These are phyloP conservation scores for Myocastor coypus DNA, from an alignment of 2,113 vertebrate species.

Conservation along the genomic window DNA sequence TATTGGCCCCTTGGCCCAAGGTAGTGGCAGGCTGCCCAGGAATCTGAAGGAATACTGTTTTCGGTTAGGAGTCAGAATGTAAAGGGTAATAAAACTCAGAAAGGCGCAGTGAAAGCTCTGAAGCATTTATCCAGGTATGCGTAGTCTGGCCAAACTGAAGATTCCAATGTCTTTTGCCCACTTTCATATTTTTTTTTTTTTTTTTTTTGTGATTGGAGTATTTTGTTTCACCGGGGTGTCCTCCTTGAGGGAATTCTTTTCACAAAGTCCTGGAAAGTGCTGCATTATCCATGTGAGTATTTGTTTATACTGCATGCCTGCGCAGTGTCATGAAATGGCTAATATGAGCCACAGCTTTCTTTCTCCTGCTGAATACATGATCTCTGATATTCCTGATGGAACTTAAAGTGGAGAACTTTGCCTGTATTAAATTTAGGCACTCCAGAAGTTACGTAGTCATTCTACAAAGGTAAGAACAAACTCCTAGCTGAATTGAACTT, in stretches of 20 bases:
- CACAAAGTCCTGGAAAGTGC: neutral
- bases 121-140: constrained; percentile 70
- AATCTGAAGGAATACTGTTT: constrained; percentile 86
- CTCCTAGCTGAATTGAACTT: neutral
- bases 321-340: neutral
- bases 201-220: neutral
- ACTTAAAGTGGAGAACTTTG: constrained; percentile 45
- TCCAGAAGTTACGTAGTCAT: neutral
- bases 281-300: neutral
- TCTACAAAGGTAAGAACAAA: neutral
- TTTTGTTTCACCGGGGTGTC: neutral
- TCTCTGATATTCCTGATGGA: constrained; percentile 47
- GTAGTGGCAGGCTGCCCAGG: constrained; percentile 86
- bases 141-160: neutral
- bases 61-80: constrained; percentile 82
- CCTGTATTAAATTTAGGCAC: constrained; percentile 57
- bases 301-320: constrained; percentile 9
- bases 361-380: constrained; percentile 42
- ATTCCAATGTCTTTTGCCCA: constrained; percentile 37
- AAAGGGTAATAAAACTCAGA: constrained; percentile 81
- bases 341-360: constrained; percentile 15
- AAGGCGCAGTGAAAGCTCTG: constrained; percentile 63
- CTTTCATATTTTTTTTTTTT: neutral
- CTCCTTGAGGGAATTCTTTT: constrained; percentile 1
- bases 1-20: constrained; percentile 86